These are phyloP conservation scores for Oncorhynchus tshawytscha DNA, from an alignment of 2,113 vertebrate genomes.

Conservation along the genomic window DNA sequence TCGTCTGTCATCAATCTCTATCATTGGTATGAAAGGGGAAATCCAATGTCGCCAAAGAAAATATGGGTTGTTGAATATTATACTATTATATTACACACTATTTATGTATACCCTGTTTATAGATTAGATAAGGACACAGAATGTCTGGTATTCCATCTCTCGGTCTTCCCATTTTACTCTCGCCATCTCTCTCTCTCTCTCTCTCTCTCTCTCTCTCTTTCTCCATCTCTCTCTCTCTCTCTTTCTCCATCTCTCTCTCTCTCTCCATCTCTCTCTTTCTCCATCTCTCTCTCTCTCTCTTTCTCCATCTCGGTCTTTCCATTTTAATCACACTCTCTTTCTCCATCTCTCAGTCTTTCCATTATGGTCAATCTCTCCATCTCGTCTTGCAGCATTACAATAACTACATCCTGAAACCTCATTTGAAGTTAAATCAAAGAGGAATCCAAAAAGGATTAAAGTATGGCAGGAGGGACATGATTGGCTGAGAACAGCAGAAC, in stretches of 20 bases:
- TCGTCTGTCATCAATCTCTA: not conserved
- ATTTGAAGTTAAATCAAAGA: conserved; percentile 13
- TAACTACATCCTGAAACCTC: conserved; percentile 18
- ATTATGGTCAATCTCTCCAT: not conserved
- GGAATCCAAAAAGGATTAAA: not conserved
- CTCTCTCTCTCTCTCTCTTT: not conserved
- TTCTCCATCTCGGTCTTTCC: not conserved
- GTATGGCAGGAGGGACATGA: not conserved
- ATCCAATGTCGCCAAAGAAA: too few relatives aligned
- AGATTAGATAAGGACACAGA: not conserved
- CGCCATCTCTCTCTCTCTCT: not conserved
- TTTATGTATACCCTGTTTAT: too few relatives aligned
- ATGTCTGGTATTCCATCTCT: not conserved
- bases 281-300: not conserved
- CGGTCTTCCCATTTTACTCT: not conserved
- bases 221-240: not conserved
- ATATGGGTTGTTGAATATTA: too few relatives aligned
- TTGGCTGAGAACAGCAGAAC: conserved; percentile 30
- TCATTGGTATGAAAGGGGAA: not conserved
- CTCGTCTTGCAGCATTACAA: not conserved
- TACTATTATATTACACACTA: too few relatives aligned
- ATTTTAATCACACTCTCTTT: not conserved
- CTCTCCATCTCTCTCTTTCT: not conserved
- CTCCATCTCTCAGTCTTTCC: not conserved
- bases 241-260: not conserved